A percentile compares a stretch with the other conserved stretches of the same genome.
Evolutionary conservation across 2,113 vertebrate genomes (phyloP).

Genomic region (Hyperopisus bebe): DNA sequence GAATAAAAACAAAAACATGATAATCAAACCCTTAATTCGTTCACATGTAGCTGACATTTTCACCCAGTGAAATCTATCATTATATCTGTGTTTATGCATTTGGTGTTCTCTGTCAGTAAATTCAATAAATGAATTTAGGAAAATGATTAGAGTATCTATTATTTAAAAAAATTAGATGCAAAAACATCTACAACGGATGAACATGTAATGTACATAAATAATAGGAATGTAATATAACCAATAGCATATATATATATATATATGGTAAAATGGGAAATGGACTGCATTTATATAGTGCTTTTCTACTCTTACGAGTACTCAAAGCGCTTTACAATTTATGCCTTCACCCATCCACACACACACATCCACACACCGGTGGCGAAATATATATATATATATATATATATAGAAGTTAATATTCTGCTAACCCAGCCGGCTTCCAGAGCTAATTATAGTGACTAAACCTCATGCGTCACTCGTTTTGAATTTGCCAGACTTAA

Average conservation of each 20-base stretch:
- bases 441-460: slow-evolving; percentile 9
- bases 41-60: not conserved
- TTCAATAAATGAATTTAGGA: not conserved
- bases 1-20: slow-evolving; percentile 24
- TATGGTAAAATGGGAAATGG: no score
- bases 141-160: not conserved
- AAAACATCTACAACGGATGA: not conserved
- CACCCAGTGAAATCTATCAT: not conserved
- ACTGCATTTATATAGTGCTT: no score
- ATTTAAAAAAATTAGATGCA: not conserved
- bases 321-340: no score
- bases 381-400: no score
- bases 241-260: no score
- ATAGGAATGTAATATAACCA: not conserved
- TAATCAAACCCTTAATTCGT: not conserved
- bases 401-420: not conserved
- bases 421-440: not conserved
- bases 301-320: no score
- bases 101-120: not conserved
- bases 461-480: slow-evolving; percentile 40
- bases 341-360: no score
- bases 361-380: no score
- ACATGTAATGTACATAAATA: not conserved
- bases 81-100: not conserved
- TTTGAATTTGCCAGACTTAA: not conserved